phyloP scores from a whole-genome alignment of 2,113 vertebrate genomes.

The Rhea pennata region DNA sequence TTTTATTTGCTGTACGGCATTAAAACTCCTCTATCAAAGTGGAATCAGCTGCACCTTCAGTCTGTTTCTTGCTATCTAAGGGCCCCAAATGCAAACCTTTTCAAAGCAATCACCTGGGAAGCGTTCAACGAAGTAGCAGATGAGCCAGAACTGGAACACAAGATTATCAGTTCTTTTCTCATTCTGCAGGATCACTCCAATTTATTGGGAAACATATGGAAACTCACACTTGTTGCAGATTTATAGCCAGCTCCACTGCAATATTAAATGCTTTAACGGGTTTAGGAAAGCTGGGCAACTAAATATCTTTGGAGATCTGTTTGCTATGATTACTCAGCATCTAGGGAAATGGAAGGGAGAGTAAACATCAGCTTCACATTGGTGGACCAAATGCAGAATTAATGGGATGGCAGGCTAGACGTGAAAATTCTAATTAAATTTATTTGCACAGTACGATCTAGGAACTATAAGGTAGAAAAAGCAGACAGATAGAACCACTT shows the following conservation, averaged over 20 bases:
- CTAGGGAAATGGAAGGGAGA: neutral
- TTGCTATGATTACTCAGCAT: neutral
- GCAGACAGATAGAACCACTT: neutral
- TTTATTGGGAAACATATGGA: neutral
- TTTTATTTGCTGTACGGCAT: neutral
- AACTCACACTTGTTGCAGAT: neutral
- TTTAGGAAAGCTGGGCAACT: neutral
- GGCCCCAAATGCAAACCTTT: neutral
- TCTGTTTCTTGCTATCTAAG: neutral
- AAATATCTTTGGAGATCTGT: neutral
- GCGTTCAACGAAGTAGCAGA: neutral
- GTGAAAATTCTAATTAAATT: neutral
- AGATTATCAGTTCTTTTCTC: neutral
- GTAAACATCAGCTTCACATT: neutral
- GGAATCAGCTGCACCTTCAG: neutral
- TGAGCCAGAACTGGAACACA: neutral
- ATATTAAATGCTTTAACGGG: neutral
- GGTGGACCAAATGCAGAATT: neutral
- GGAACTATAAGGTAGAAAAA: neutral
- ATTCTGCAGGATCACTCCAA: neutral
- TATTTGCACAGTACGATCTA: neutral
- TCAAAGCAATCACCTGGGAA: slow-evolving; percentile 8
- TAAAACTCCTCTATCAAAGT: neutral
- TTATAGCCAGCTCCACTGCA: neutral
- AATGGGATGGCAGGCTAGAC: neutral